Conservation (phyloP, 2,888 invertebrate species). For the Oscheius myriophilus region DNA sequence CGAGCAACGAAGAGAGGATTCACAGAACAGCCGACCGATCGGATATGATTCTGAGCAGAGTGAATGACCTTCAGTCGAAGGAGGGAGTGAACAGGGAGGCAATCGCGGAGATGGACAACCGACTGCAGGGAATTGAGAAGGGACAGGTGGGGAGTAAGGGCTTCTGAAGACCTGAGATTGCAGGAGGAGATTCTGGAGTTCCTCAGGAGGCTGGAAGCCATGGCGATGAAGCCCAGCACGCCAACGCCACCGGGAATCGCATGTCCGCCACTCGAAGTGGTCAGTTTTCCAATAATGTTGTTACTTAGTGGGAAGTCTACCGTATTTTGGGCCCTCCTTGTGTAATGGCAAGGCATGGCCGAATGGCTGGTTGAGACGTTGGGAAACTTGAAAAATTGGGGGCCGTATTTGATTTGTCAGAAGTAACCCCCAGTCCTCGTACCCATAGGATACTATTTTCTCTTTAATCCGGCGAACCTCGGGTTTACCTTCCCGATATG, state of each 20-base stretch:
- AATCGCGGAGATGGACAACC: conserved; percentile 55
- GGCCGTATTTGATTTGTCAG: no score
- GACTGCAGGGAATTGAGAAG: conserved; percentile 59
- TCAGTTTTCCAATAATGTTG: no score
- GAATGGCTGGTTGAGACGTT: no score
- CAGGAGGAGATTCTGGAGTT: conserved; percentile 44
- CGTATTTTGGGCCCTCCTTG: no score
- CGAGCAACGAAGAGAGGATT: conserved; percentile 72
- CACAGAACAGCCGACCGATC: conserved; percentile 71
- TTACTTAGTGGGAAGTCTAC: no score
- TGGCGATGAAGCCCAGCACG: conserved; percentile 23
- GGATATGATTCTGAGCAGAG: conserved; percentile 72
- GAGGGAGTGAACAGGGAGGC: conserved; percentile 55
- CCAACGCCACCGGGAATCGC: conserved; percentile 13
- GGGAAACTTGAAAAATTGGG: no score
- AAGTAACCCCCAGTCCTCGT: no score
- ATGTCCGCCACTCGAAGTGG: conserved; percentile 3
- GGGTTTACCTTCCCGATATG: no score
- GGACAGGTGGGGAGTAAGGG: conserved; percentile 53
- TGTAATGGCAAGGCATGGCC: no score
- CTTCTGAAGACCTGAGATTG: conserved; percentile 4
- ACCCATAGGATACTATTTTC: no score
- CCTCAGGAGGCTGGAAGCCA: conserved; percentile 32
- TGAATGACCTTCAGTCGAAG: conserved; percentile 72
- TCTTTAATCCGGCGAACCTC: no score